A percentile compares a stretch with the other conserved stretches of the same genome.
Conservation (phyloP, 2,888 invertebrate species). For the Diplazon laetatorius region DNA sequence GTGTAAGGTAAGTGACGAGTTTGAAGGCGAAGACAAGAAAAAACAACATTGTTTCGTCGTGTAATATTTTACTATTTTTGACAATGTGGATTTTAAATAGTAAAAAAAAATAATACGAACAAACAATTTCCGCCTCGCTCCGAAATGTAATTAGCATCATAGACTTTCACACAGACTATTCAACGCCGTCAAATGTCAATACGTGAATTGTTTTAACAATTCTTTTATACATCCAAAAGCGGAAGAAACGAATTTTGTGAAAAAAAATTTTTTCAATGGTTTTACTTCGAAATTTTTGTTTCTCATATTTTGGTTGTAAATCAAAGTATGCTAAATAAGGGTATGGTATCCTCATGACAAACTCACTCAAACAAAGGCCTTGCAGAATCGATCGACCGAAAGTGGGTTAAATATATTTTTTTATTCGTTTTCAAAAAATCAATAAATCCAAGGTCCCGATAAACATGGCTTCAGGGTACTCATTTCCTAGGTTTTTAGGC, state of each 20-base stretch:
- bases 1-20: slow-evolving; percentile 68
- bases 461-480: too few species aligned
- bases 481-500: too few species aligned
- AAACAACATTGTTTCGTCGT: slow-evolving; percentile 47
- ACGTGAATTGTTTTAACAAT: slow-evolving; percentile 33
- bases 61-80: slow-evolving; percentile 44
- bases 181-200: slow-evolving; percentile 30
- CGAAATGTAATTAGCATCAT: slow-evolving; percentile 57
- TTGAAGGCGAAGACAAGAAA: slow-evolving; percentile 40
- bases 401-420: too few species aligned
- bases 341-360: too few species aligned
- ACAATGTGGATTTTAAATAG: slow-evolving; percentile 38
- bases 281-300: too few species aligned
- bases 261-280: slow-evolving; percentile 5
- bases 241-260: not conserved
- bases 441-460: too few species aligned
- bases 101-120: slow-evolving; percentile 45
- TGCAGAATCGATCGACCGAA: too few species aligned
- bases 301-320: too few species aligned
- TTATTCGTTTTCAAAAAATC: too few species aligned
- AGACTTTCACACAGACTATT: slow-evolving; percentile 39
- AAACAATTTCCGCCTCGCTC: slow-evolving; percentile 27
- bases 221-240: slow-evolving; percentile 15
- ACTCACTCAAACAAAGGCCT: too few species aligned
- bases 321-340: too few species aligned